Percentiles rank a stretch among this genome's conserved stretches.
phyloP scores from a whole-genome alignment of 35 echinoderm and acorn worm species.

The Hemicentrotus pulcherrimus region DNA sequence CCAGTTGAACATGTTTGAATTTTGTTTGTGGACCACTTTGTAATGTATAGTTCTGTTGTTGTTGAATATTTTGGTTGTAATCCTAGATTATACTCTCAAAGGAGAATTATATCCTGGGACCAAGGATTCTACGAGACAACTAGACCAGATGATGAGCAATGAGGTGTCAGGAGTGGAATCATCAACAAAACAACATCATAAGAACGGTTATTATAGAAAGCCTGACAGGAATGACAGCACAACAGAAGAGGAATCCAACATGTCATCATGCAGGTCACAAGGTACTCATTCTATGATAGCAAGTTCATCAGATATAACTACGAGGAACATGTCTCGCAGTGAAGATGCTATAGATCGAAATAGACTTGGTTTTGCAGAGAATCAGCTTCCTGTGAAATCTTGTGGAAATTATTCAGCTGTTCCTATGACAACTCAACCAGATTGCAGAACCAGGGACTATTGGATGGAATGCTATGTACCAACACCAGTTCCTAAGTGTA shows the following conservation, averaged over 20 bases:
- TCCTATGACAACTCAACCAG: neutral
- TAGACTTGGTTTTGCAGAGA: neutral
- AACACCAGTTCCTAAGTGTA: neutral
- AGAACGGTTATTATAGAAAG: neutral
- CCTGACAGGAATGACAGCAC: neutral
- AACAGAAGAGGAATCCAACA: neutral
- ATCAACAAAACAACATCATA: neutral
- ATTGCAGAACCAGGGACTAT: neutral
- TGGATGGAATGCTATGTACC: constrained; percentile 48
- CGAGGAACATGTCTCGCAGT: neutral
- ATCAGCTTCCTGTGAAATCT: neutral
- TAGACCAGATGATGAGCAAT: neutral
- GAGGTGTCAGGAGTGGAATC: neutral
- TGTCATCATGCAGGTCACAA: neutral
- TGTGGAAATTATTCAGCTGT: neutral
- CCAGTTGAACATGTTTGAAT: too few species aligned
- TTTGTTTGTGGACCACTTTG: too few species aligned
- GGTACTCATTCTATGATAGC: neutral
- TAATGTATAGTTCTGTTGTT: too few species aligned
- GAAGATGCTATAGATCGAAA: neutral
- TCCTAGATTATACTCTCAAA: neutral
- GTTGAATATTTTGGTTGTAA: too few species aligned
- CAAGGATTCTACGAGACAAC: neutral
- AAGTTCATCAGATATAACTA: neutral
- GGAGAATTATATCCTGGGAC: neutral